Evolutionary conservation across 2,797 vertebrate species (phyloP).

Genomic region (Macropodus opercularis): DNA sequence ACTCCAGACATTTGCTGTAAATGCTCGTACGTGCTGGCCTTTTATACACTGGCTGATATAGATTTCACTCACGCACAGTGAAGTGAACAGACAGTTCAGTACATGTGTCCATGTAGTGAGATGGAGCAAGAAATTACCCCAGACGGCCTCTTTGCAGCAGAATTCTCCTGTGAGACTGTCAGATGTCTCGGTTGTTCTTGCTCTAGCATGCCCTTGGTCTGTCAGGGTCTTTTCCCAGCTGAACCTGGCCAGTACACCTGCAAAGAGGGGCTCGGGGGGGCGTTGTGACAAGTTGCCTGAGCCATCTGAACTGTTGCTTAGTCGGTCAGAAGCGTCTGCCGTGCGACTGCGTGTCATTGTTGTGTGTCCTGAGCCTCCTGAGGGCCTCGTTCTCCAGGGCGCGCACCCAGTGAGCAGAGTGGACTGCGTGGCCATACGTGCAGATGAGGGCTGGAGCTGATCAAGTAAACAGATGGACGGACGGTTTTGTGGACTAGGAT

Average conservation of each 20-base stretch:
- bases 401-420: background rate
- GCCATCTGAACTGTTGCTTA: constrained; percentile 8
- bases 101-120: constrained; percentile 3
- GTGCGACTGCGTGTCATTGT: too few species aligned
- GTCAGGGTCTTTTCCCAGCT: constrained; percentile 12
- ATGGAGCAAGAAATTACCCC: background rate
- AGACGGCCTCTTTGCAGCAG: constrained; percentile 3
- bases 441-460: background rate
- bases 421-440: background rate
- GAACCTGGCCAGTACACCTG: background rate
- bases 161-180: constrained; percentile 18
- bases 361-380: too few species aligned
- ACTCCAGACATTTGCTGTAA: background rate
- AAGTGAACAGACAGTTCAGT: background rate
- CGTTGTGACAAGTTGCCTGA: background rate
- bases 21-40: background rate
- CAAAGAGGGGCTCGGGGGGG: constrained; percentile 2
- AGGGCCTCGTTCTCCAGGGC: too few species aligned
- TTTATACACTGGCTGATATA: background rate
- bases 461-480: background rate
- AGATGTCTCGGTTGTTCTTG: background rate
- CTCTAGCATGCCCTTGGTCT: constrained; percentile 21
- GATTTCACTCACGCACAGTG: background rate
- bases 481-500: background rate
- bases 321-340: background rate